phyloP scores from a whole-genome alignment of 2,888 invertebrate genomes.

The Notodonta dromedarius region DNA sequence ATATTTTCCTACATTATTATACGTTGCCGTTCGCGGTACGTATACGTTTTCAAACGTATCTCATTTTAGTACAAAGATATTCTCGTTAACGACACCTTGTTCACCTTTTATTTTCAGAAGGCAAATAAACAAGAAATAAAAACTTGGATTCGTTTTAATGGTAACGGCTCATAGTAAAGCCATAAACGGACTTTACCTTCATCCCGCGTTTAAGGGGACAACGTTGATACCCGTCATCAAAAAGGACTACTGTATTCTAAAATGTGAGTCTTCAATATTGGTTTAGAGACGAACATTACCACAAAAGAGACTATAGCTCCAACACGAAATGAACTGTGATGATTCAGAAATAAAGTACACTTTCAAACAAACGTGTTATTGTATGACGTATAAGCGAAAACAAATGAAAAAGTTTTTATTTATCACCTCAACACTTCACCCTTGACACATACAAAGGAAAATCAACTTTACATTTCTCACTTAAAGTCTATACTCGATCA shows the following conservation, averaged over 20 bases:
- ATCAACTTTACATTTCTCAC: not conserved
- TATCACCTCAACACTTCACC: slow-evolving; percentile 63
- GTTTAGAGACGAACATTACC: slow-evolving; percentile 35
- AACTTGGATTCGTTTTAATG: slow-evolving; percentile 69
- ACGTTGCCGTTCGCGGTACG: too few relatives aligned
- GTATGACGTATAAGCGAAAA: slow-evolving; percentile 44
- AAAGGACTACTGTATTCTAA: slow-evolving; percentile 71
- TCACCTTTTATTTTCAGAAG: slow-evolving; percentile 46
- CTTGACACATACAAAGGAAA: slow-evolving; percentile 17
- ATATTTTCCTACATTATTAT: too few relatives aligned
- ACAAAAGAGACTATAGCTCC: slow-evolving; percentile 22
- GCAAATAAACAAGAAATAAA: slow-evolving; percentile 72
- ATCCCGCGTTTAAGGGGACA: slow-evolving; percentile 73
- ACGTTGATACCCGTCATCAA: slow-evolving; percentile 70
- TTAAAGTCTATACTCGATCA: slow-evolving; percentile 17
- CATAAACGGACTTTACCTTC: slow-evolving; percentile 74
- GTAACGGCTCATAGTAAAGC: slow-evolving; percentile 68
- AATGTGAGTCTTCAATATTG: slow-evolving; percentile 64
- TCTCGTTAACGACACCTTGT: slow-evolving; percentile 44
- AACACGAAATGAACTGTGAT: slow-evolving; percentile 38
- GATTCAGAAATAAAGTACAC: slow-evolving; percentile 12
- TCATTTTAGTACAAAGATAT: slow-evolving; percentile 12
- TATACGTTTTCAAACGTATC: not conserved
- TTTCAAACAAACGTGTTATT: slow-evolving; percentile 20
- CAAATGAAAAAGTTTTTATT: slow-evolving; percentile 75